phyloP scores from a whole-genome alignment of 53 echinoderm and acorn worm genomes.

The Echinometra lucunter region DNA sequence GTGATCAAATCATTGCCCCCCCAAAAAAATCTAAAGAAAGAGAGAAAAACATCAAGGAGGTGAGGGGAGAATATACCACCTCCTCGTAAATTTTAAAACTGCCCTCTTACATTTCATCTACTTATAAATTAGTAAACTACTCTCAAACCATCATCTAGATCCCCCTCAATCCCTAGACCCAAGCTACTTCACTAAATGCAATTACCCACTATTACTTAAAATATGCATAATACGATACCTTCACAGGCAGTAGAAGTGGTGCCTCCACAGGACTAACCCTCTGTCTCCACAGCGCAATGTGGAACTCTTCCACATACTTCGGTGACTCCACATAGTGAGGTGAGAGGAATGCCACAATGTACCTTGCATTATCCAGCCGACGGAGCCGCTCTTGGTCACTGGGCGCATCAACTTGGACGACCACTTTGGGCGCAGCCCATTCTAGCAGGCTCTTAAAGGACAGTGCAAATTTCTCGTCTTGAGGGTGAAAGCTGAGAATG shows the following conservation, averaged over 20 bases:
- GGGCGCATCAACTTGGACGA: conserved; percentile 41
- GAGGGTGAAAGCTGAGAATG: conserved; percentile 70
- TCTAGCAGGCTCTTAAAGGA: conserved; percentile 57
- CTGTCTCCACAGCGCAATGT: conserved; percentile 89
- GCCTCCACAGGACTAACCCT: conserved; percentile 65
- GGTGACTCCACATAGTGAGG: conserved; percentile 88
- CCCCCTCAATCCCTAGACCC: no score
- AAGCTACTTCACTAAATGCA: no score
- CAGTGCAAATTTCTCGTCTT: conserved; percentile 67
- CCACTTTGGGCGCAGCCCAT: conserved; percentile 60
- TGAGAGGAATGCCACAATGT: conserved; percentile 83
- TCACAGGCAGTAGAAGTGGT: conserved; percentile 83
- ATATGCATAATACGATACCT: conserved; percentile 47
- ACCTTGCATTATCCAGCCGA: conserved; percentile 78
- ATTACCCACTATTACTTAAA: not conserved
- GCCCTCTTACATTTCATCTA: no score
- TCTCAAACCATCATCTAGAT: no score
- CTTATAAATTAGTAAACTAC: no score
- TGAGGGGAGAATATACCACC: no score
- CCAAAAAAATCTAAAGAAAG: no score
- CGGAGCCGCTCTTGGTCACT: conserved; percentile 79
- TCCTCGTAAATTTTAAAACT: no score
- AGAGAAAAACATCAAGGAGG: no score
- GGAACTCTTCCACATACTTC: conserved; percentile 89
- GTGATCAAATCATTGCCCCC: no score